Base-by-base conservation (phyloP, 2,888 invertebrate genomes). In the Campoplex nolae region DNA sequence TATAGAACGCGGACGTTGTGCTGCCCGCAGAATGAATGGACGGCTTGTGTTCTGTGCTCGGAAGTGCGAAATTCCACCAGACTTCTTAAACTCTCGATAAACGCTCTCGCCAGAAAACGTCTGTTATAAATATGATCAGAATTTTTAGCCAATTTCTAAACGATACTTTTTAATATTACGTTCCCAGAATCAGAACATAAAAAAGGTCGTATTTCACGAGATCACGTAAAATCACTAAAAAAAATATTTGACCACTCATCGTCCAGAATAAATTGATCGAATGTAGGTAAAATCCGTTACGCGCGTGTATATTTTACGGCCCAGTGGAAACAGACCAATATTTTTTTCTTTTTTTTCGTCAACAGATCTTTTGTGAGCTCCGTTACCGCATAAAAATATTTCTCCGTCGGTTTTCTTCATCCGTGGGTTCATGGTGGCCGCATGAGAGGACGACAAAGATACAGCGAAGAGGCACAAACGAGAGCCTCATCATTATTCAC, bases 11-110 rank as follows among this genome's bases (percentile, higher is more conserved):
- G 68, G 56, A 77, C 45, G 51, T 56, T n/a, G 73, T 35, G 42
- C 71, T 73, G 79, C 48, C 79, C 48, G 56, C 7, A 32, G 85
- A 84, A 89, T 89, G 86, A 89, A 89, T 89, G 83, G 84, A 84
- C 70, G 62, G 86, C 82, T 76, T 89, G 85, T 86, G 75, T 62
- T 77, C 80, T 54, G 75, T 62, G 62, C 73, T 67, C 65, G 54
- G 74, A 74, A 81, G 86, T 84, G 81, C 81, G 68, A 84, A 81
- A 84, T 84, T 74, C 74, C 77, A 62, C 56, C 65, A 48, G 68
- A 32, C 62, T 32, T 38, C 54, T 45, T 75, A 48, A 13, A 68
- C 62, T 70, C 78, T 62, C 70, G 70, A 65, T 62, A 56, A 79
- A 74, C 35, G 54, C 13, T 42, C 73, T 45, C 71, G 28, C 73